Evolutionary conservation across 2,888 invertebrate genomes (phyloP), one percentile per base, ranked within the genome.

Genomic region (Acrobasis repandana): DNA sequence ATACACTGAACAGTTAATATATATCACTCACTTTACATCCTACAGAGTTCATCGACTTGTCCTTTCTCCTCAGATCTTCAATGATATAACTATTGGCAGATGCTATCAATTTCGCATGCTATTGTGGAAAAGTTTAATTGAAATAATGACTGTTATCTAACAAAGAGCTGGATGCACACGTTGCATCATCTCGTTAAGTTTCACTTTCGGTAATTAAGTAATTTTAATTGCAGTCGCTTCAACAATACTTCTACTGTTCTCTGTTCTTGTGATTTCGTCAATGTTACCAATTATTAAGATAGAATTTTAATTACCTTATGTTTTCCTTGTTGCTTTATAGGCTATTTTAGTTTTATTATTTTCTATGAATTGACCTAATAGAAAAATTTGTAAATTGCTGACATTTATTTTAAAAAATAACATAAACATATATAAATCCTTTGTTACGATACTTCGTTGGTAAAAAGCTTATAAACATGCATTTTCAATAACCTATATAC

Each of bases 141-240:
- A 75, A 74, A 75, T 76, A 73, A 79, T 72, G 68, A 66, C 71
- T 62, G 72, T 79, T 79, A 80, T 79, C 74, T 72, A 75, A 73
- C 67, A 62, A 63, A 71, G 63, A 69, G 67, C 57, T 69, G 68
- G 73, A 73, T 75, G 76, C 75, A 65, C 76, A 73, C 67, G 66
- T 79, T 79, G 69, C 77, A 68, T 67, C 67, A 65, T 54, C 20
- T 50, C 51, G 59, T 62, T 57, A 60, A n/a, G 61, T 65, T 64
- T 64, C 61, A 65, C 63, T 62, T 65, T 62, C 20, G 60, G 46
- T 18, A 52, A 52, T 60, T 60, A 60, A 47, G 28, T 15, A 14
- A 52, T 52, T 52, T 51, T 59, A 59, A 59, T 51, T 51, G n/a
- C 16, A 6, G 50, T 36, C 15, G 50, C 36, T 54, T 54, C 11